These are phyloP conservation scores for Myotis brandtii DNA, from an alignment of 2,113 vertebrate species.

Conservation along the genomic window DNA sequence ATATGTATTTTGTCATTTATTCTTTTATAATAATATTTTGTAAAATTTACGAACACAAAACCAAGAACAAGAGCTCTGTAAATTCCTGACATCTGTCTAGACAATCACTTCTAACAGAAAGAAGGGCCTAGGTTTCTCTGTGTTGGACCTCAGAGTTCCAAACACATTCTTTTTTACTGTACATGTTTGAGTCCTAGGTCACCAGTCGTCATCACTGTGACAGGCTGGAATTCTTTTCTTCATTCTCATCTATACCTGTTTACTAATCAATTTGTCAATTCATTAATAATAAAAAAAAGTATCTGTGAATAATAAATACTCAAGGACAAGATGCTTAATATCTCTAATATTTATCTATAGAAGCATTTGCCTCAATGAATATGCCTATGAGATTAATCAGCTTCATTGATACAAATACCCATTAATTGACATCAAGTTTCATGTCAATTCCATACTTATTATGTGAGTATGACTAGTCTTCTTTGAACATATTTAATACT, in stretches of 20 bases:
- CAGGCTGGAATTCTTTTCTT: neutral
- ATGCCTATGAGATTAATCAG: neutral
- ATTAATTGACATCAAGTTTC: too few species aligned
- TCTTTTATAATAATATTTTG: neutral
- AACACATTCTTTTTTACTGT: rapidly evolving
- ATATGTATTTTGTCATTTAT: neutral
- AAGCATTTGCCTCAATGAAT: neutral
- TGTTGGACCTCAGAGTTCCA: neutral
- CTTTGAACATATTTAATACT: neutral
- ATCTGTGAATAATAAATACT: neutral
- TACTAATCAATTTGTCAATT: neutral
- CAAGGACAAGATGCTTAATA: neutral
- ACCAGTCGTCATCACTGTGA: rapidly evolving
- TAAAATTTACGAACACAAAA: neutral
- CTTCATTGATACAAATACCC: neutral
- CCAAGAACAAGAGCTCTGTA: neutral
- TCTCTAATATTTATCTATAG: neutral
- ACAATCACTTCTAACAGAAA: too few species aligned
- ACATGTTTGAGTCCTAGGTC: rapidly evolving
- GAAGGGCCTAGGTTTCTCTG: rapidly evolving
- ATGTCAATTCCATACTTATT: neutral
- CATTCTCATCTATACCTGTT: neutral
- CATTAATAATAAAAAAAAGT: neutral
- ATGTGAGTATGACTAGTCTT: too few species aligned
- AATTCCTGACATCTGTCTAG: neutral